Evolutionary conservation across 2,797 vertebrate genomes (phyloP).

Genomic region (Etheostoma nigrum): DNA sequence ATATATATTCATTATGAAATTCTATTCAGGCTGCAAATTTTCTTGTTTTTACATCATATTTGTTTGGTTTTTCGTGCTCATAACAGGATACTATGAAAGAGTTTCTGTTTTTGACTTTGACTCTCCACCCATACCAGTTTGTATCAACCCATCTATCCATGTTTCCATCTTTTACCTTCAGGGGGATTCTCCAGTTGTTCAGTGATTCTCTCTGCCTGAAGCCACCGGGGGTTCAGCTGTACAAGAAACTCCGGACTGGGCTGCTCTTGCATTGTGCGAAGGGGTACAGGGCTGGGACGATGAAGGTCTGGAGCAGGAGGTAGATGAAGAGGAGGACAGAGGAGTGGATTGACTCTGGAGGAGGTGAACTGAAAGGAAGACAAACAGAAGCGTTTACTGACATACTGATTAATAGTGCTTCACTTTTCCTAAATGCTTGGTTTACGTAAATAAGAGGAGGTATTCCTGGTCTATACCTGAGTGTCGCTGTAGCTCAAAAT

Average conservation of each 20-base stretch:
- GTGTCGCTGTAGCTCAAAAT: conserved; percentile 76
- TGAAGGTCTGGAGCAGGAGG: conserved; percentile 11
- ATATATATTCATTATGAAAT: background rate
- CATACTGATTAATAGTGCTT: background rate
- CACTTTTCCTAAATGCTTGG: background rate
- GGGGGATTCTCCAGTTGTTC: conserved; percentile 22
- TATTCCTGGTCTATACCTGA: conserved; percentile 67
- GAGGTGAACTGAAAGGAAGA: conserved; percentile 32
- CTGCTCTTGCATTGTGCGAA: background rate
- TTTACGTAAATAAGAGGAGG: background rate
- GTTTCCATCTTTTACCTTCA: conserved; percentile 30
- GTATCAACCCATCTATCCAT: background rate
- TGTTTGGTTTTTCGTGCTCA: background rate
- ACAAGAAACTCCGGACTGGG: background rate
- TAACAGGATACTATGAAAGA: background rate
- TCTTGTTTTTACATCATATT: background rate
- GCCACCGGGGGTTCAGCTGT: background rate
- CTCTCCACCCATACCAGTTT: background rate
- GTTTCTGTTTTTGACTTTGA: background rate
- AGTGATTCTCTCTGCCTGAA: background rate
- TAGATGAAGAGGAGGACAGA: conserved; percentile 34
- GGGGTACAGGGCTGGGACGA: background rate
- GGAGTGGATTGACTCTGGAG: background rate
- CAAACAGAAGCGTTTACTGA: conserved; percentile 1
- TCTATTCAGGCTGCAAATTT: background rate